phyloP scores from a whole-genome alignment of 2,888 invertebrate genomes.

The Drosophila algonquin region DNA sequence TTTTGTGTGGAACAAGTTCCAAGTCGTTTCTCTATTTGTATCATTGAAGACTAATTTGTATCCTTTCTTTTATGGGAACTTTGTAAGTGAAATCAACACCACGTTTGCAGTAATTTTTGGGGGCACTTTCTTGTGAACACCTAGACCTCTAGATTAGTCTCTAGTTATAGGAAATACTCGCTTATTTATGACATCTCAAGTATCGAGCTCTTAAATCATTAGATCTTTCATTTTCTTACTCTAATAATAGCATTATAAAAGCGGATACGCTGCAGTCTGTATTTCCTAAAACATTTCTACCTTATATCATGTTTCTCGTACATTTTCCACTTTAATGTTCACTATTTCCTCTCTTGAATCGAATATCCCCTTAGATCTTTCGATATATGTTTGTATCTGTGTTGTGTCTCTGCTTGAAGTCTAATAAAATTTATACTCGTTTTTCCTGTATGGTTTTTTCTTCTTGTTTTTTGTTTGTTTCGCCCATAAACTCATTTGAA shows the following conservation, averaged over 20 bases:
- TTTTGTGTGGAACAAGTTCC: too few species aligned
- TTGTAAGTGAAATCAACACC: too few species aligned
- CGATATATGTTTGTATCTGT: not conserved
- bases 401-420: constrained; percentile 11
- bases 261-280: not conserved
- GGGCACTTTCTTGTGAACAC: not conserved
- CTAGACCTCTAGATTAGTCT: too few species aligned
- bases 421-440: constrained; percentile 7
- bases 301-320: not conserved
- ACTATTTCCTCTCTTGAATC: not conserved
- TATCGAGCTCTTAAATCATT: not conserved
- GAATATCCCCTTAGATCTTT: not conserved
- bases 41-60: too few species aligned
- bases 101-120: too few species aligned
- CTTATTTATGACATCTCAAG: not conserved
- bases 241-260: not conserved
- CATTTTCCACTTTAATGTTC: not conserved
- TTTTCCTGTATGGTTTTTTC: constrained; percentile 9
- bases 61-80: too few species aligned
- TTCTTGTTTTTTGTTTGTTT: not conserved
- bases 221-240: not conserved
- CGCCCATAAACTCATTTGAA: constrained; percentile 37
- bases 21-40: too few species aligned
- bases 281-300: not conserved
- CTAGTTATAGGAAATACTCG: not conserved